These are phyloP conservation scores for Cyprinodon tularosa DNA, from an alignment of 2,113 vertebrate species.

Conservation along the genomic window DNA sequence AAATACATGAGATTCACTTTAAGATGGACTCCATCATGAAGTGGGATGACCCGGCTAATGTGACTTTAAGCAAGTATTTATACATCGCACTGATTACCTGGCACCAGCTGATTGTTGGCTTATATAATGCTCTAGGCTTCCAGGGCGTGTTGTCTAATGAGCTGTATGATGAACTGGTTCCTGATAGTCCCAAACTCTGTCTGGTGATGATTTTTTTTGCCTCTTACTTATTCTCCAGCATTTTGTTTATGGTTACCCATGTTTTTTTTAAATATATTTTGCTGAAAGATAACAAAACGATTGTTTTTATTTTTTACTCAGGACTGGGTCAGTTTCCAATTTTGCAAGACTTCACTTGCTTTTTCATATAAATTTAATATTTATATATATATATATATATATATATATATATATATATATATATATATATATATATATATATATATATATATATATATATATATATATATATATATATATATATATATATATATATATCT, in stretches of 20 bases:
- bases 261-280: neutral
- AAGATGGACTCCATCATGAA: neutral
- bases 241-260: neutral
- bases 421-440: too few species aligned
- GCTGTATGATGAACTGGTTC: neutral
- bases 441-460: too few species aligned
- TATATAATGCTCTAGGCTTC: neutral
- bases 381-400: neutral
- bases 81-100: constrained; percentile 5
- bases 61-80: constrained; percentile 1
- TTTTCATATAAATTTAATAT: neutral
- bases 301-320: neutral
- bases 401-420: too few species aligned
- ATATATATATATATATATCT: too few species aligned
- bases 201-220: neutral
- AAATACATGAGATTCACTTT: too few species aligned
- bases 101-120: neutral
- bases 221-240: neutral
- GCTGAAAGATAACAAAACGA: too few species aligned
- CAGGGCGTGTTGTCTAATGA: constrained; percentile 2
- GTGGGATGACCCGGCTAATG: neutral
- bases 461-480: too few species aligned
- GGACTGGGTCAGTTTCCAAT: neutral
- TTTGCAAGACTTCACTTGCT: neutral
- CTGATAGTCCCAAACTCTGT: neutral